Conservation (phyloP, 2,888 invertebrate species). For the Darwinula stevensoni region DNA sequence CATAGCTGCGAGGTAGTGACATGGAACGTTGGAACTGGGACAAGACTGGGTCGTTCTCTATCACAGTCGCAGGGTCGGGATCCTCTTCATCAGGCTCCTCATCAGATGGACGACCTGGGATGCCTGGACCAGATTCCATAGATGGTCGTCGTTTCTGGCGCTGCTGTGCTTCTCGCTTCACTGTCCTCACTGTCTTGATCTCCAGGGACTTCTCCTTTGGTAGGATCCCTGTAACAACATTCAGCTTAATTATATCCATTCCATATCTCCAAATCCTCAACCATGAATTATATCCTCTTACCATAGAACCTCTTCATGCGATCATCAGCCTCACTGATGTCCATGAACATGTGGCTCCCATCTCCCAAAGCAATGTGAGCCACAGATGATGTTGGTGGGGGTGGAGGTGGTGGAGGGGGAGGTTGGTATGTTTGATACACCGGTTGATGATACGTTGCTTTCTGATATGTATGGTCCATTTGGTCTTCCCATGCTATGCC, state of each 20-base stretch:
- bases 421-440: too few species aligned
- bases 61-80: constrained; percentile 11
- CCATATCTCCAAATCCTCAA: constrained; percentile 6
- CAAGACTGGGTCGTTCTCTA: constrained; percentile 13
- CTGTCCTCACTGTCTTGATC: constrained; percentile 72
- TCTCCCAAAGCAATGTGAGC: too few species aligned
- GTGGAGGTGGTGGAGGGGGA: too few species aligned
- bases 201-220: constrained; percentile 48
- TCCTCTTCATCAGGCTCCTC: constrained; percentile 21
- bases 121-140: background rate
- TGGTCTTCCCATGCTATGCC: too few species aligned
- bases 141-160: constrained; percentile 22
- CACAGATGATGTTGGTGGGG: too few species aligned
- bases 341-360: too few species aligned
- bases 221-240: constrained; percentile 25
- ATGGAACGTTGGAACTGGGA: constrained; percentile 18
- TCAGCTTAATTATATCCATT: constrained; percentile 6
- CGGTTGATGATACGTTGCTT: too few species aligned
- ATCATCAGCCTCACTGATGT: constrained; percentile 22
- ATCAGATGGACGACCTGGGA: constrained; percentile 21
- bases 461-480: too few species aligned
- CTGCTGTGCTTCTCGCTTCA: constrained; percentile 65
- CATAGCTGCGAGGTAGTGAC: constrained; percentile 19
- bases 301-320: constrained; percentile 23
- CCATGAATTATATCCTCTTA: constrained; percentile 10